phyloP scores from a whole-genome alignment of 2,113 vertebrate genomes.

The Gobius niger region DNA sequence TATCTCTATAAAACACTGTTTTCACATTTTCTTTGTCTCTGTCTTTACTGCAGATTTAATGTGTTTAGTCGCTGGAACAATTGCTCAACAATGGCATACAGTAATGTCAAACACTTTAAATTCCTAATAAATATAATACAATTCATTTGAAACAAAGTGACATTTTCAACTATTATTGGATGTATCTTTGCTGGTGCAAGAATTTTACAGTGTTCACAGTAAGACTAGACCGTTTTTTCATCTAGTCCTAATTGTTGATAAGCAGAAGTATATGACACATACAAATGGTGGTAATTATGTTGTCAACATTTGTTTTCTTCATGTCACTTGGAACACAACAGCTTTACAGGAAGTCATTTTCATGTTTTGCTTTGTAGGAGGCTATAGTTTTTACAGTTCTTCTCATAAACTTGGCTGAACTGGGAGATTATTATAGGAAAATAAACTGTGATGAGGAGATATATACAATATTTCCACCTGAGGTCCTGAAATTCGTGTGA shows the following conservation, averaged over 20 bases:
- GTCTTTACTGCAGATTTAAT: neutral
- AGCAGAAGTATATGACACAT: neutral
- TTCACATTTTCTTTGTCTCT: no score
- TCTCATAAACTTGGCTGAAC: conserved; percentile 25
- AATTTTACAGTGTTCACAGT: neutral
- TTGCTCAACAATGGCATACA: neutral
- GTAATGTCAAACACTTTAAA: neutral
- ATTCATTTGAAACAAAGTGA: neutral
- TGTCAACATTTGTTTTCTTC: conserved; percentile 31
- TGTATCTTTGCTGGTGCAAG: neutral
- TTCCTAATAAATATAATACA: no score
- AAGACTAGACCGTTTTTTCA: neutral
- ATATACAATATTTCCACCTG: neutral
- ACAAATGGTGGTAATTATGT: conserved; percentile 1
- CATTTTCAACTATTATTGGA: neutral
- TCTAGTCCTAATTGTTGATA: neutral
- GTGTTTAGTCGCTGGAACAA: neutral
- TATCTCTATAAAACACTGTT: neutral
- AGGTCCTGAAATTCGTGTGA: conserved; percentile 11
- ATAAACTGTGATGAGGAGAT: conserved; percentile 9
- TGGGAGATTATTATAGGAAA: neutral
- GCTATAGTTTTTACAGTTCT: conserved; percentile 29
- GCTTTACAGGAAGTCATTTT: neutral
- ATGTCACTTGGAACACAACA: neutral
- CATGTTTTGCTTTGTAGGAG: conserved; percentile 1